phyloP scores from a whole-genome alignment of 2,888 invertebrate genomes.

The Tolmerus cingulatus region DNA sequence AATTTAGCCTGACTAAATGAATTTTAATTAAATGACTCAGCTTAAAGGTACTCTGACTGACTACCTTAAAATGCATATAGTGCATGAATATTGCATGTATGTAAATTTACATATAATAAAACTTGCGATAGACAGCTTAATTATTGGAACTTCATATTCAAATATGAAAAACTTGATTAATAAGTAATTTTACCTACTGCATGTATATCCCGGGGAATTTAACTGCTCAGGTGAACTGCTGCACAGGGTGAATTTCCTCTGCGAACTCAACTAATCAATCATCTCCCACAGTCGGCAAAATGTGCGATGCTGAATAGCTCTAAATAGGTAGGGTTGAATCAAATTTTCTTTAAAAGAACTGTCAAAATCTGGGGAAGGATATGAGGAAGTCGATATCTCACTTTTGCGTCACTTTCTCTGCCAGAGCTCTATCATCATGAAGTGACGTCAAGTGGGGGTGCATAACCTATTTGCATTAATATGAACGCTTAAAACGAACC shows the following conservation, averaged over 20 bases:
- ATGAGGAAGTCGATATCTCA: not conserved
- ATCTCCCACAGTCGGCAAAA: not conserved
- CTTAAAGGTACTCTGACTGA: not conserved
- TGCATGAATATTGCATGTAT: not conserved
- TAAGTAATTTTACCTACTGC: not conserved
- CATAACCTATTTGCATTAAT: not conserved
- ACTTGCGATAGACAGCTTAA: not conserved
- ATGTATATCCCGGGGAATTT: not conserved
- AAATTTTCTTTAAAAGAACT: not conserved
- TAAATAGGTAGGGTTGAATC: not conserved
- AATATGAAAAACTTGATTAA: not conserved
- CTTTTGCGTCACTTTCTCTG: not conserved
- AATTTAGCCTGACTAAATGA: not conserved
- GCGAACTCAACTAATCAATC: not conserved
- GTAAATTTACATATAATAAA: no score
- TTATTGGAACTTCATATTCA: not conserved
- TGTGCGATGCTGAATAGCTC: not conserved
- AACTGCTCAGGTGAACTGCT: not conserved
- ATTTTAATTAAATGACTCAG: not conserved
- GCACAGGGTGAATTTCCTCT: not conserved
- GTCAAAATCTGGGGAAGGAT: not conserved
- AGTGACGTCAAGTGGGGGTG: not conserved
- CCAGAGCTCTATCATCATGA: not conserved
- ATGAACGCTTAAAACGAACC: not conserved
- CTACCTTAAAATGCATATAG: not conserved